A percentile compares a stretch with the other conserved stretches of the same genome.
Conservation (phyloP, 2,113 vertebrate species). For the Chitala chitala region DNA sequence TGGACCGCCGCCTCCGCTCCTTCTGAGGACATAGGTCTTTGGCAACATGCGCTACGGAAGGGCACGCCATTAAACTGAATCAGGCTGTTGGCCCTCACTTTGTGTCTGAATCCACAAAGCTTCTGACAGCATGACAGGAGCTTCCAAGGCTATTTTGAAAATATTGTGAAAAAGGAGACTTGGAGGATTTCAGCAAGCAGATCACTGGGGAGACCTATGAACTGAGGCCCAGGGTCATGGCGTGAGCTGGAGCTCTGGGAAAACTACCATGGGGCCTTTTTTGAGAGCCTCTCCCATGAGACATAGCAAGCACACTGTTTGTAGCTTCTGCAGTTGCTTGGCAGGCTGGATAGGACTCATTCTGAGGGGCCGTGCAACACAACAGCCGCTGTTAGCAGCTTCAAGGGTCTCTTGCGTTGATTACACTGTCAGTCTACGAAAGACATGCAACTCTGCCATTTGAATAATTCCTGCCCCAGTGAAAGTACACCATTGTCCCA, state of each 20-base stretch:
- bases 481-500: not conserved
- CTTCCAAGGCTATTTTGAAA: too few species aligned
- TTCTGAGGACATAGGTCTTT: too few species aligned
- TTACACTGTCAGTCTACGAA: not conserved
- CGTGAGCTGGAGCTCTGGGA: not conserved
- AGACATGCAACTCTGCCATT: not conserved
- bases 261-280: too few species aligned
- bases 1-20: too few species aligned
- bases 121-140: not conserved
- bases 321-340: slow-evolving; percentile 11
- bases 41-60: too few species aligned
- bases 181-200: not conserved
- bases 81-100: too few species aligned
- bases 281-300: not conserved
- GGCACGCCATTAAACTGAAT: too few species aligned
- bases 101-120: not conserved
- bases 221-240: not conserved
- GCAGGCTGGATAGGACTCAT: slow-evolving; percentile 14
- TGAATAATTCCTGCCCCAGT: not conserved
- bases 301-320: slow-evolving; percentile 17
- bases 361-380: not conserved
- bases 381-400: slow-evolving; percentile 13
- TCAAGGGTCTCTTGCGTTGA: not conserved
- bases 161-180: not conserved
- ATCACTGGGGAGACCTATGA: not conserved